Conservation (phyloP, 2,888 invertebrate species). For the Heliconius cydno region DNA sequence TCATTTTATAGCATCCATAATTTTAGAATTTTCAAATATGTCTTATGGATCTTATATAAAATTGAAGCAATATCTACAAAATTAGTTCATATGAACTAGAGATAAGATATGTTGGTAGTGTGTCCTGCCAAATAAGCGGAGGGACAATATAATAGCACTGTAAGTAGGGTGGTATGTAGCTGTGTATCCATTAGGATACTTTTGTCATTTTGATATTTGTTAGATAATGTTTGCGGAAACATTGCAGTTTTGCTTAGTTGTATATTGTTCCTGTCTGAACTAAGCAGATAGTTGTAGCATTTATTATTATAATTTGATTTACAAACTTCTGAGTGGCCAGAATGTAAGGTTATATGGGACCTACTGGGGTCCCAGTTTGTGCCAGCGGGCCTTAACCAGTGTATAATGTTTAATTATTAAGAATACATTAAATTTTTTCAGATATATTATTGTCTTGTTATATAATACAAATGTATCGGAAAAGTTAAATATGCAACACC, state of each 20-base stretch:
- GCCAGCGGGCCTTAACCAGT: constrained; percentile 78
- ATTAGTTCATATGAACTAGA: constrained; percentile 25
- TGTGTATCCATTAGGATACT: background rate
- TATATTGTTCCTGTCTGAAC: constrained; percentile 62
- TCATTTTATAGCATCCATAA: constrained; percentile 9
- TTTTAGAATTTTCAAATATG: constrained; percentile 12
- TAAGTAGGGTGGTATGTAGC: constrained; percentile 6
- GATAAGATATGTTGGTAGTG: constrained; percentile 21
- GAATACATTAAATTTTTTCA: constrained; percentile 82
- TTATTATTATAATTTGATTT: constrained; percentile 57
- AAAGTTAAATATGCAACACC: constrained; percentile 71
- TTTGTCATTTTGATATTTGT: constrained; percentile 46
- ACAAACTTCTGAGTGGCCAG: constrained; percentile 70
- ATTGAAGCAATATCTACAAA: constrained; percentile 27
- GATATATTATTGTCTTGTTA: constrained; percentile 84
- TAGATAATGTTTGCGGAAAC: constrained; percentile 31
- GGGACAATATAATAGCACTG: constrained; percentile 5
- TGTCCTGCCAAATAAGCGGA: constrained; percentile 1
- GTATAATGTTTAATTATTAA: constrained; percentile 81
- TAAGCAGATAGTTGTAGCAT: constrained; percentile 65
- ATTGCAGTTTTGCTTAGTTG: constrained; percentile 5
- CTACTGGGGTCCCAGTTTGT: constrained; percentile 64
- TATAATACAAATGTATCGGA: constrained; percentile 82
- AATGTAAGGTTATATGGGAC: constrained; percentile 63
- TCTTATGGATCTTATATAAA: constrained; percentile 6